A percentile compares a stretch with the other conserved stretches of the same genome.
phyloP scores from a whole-genome alignment of 2,797 vertebrate genomes.

The Paedocypris micromegethes region DNA sequence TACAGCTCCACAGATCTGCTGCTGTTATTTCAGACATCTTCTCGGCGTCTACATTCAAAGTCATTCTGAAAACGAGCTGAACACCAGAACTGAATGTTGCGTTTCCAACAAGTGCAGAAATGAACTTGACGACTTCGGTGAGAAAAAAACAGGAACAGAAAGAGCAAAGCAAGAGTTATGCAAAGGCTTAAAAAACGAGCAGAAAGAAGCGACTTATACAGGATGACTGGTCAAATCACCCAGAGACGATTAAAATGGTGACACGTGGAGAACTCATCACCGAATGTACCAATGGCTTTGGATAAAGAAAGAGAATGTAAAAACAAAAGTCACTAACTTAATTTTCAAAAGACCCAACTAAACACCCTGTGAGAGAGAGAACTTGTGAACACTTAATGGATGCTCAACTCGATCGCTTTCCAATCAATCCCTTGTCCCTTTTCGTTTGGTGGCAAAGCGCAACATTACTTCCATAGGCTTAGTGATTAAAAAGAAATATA shows the following conservation, averaged over 20 bases:
- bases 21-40: slow-evolving; percentile 19
- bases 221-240: slow-evolving; percentile 10
- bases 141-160: not conserved
- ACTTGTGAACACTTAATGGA: slow-evolving; percentile 20
- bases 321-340: not conserved
- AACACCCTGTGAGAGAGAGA: slow-evolving; percentile 38
- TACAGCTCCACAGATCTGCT: slow-evolving; percentile 22
- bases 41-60: slow-evolving; percentile 67
- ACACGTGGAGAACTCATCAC: slow-evolving; percentile 16
- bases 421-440: slow-evolving; percentile 30
- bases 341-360: slow-evolving; percentile 10
- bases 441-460: slow-evolving; percentile 46
- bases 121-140: slow-evolving; percentile 32
- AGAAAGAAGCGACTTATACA: slow-evolving; percentile 9
- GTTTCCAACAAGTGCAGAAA: slow-evolving; percentile 59
- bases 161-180: slow-evolving; percentile 24
- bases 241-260: slow-evolving; percentile 27
- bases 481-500: slow-evolving; percentile 63
- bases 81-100: slow-evolving; percentile 47
- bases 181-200: slow-evolving; percentile 18
- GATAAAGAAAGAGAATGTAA: slow-evolving; percentile 5
- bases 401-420: too few species aligned
- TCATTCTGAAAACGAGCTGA: slow-evolving; percentile 62
- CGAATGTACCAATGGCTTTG: slow-evolving; percentile 28
- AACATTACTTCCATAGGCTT: slow-evolving; percentile 58